Evolutionary conservation across 2,113 vertebrate species (phyloP), one percentile per base, ranked within the genome.

Genomic region (Caretta caretta): DNA sequence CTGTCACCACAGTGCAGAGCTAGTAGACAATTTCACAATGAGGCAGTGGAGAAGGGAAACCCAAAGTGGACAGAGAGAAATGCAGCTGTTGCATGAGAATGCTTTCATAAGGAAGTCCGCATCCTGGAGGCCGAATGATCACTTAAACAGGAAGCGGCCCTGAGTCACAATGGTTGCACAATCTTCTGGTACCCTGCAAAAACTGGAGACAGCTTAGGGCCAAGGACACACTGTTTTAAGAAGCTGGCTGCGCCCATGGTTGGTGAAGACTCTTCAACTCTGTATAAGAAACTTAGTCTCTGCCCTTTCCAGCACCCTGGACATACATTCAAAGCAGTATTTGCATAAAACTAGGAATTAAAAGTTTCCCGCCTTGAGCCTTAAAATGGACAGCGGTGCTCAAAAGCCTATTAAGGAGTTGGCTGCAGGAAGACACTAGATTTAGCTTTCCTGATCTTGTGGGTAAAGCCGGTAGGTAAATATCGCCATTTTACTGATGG

Each of bases 181-280:
- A 95, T 10, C 3, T 22, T 8, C 11, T 0, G 89, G 2, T 0
- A 25, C 50, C 46, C 72, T 10, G 0, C 0, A 29, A 56, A 87
- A 7, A 27, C 13, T 75, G 50, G 42, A 1, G 17, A 49, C 35
- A 8, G 72, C 81, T 78, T 89, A 22, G 29, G 31, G 20, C 42
- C 24, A 46, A 27, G 6, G 75, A 48, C 53, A 49, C 22, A 42
- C 22, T 27, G 62, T 17, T 72, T 54, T 89, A 54, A 72, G 12
- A n/a, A 5, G 6, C 7, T 10, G 80, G 6, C 56, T 81, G 24
- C 29, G 12, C 27, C 38, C 29, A n/a, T 8, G 22, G 38, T 22
- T 42, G 25, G 27, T 29, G 29, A 31, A 78, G n/a, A 38, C 4
- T 31, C 31, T 53, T 72, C 8, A 56, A 8, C 50, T 42, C 31